phyloP scores from a whole-genome alignment of 37 sponge, comb jelly and placozoan species.

The Bolinopsis microptera region DNA sequence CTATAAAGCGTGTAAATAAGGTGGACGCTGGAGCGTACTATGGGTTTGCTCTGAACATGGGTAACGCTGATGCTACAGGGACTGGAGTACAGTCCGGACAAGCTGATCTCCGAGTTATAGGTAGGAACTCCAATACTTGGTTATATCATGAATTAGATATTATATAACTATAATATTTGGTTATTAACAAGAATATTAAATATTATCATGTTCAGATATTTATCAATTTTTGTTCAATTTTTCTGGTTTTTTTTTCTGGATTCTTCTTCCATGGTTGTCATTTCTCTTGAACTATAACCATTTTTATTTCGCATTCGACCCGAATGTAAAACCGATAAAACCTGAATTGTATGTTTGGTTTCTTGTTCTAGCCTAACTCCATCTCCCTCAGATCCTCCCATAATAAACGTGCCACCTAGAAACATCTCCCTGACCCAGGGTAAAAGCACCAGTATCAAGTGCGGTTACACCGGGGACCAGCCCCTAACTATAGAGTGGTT shows the following conservation, averaged over 20 bases:
- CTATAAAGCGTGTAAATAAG: not conserved
- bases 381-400: not conserved
- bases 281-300: no score
- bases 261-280: no score
- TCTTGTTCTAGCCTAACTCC: not conserved
- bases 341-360: not conserved
- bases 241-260: no score
- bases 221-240: no score
- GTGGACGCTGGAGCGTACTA: not conserved
- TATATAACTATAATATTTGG: no score
- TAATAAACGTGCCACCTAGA: conserved; percentile 6
- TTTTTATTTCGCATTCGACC: no score
- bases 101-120: conserved; percentile 5
- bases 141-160: not conserved
- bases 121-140: not conserved
- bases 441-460: conserved; percentile 25
- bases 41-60: conserved; percentile 16
- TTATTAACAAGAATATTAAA: no score
- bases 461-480: conserved; percentile 45
- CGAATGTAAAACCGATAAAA: no score
- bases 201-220: no score
- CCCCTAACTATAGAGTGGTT: conserved; percentile 21
- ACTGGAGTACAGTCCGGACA: not conserved
- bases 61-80: not conserved
- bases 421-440: conserved; percentile 13